A percentile compares a stretch with the other conserved stretches of the same genome.
These are phyloP conservation scores for Halocynthia roretzi DNA, from an alignment of 23 tunicate genomes.

Conservation along the genomic window DNA sequence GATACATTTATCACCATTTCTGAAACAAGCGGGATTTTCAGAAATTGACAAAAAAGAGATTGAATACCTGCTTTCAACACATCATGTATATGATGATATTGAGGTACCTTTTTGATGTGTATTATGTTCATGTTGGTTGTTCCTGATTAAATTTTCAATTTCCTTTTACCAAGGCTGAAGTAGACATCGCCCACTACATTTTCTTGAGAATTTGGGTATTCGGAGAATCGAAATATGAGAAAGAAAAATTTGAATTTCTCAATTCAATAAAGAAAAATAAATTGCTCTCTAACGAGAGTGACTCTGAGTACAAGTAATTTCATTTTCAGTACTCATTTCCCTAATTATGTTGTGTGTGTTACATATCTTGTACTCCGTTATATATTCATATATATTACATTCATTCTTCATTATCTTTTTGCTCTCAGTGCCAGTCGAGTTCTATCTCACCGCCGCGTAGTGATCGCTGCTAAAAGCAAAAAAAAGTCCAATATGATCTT, in stretches of 20 bases:
- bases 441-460: conserved; percentile 41
- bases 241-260: conserved; percentile 1
- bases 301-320: background rate
- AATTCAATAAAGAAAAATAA: background rate
- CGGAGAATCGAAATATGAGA: conserved; percentile 19
- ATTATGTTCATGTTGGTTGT: background rate
- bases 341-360: background rate
- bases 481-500: conserved; percentile 58
- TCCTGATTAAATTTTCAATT: background rate
- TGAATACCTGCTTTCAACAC: conserved; percentile 24
- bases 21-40: conserved; percentile 58
- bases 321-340: background rate
- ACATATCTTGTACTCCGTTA: background rate
- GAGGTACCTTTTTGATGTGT: conserved; percentile 20
- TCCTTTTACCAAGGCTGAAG: conserved; percentile 22
- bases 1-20: conserved; percentile 44
- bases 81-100: conserved; percentile 35
- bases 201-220: conserved; percentile 51
- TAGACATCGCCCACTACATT: conserved; percentile 19
- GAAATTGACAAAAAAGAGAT: conserved; percentile 46
- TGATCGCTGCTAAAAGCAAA: conserved; percentile 61
- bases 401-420: background rate
- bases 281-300: background rate
- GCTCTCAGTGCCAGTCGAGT: background rate
- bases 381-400: background rate